These are phyloP conservation scores for Betta splendens DNA, from an alignment of 2,797 vertebrate species.

Conservation along the genomic window DNA sequence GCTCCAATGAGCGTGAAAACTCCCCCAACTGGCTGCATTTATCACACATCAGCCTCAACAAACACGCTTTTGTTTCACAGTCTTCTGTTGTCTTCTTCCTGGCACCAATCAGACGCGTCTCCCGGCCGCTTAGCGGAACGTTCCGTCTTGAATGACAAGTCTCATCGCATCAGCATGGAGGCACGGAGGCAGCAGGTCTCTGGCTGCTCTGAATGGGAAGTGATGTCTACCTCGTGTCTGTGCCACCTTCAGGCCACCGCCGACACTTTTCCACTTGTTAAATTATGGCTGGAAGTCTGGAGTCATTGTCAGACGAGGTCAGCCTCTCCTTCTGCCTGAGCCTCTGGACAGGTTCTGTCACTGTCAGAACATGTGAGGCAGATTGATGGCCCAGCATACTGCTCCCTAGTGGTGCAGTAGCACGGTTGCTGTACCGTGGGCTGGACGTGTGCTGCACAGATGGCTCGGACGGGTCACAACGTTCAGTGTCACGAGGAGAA, in stretches of 20 bases:
- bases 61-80: conserved; percentile 69
- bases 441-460: conserved; percentile 56
- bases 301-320: conserved; percentile 41
- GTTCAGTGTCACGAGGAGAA: background rate
- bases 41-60: conserved; percentile 76
- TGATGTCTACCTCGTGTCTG: conserved; percentile 27
- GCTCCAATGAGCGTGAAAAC: conserved; percentile 79
- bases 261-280: conserved; percentile 6
- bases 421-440: conserved; percentile 47
- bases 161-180: conserved; percentile 30
- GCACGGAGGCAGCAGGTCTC: conserved; percentile 9
- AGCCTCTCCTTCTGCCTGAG: conserved; percentile 29
- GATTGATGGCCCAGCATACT: conserved; percentile 54
- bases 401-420: conserved; percentile 36
- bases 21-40: conserved; percentile 73
- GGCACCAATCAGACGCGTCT: conserved; percentile 30
- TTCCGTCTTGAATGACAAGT: conserved; percentile 48
- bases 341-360: conserved; percentile 46
- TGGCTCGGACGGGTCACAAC: conserved; percentile 52
- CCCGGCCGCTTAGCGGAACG: conserved; percentile 40
- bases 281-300: conserved; percentile 38
- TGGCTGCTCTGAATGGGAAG: conserved; percentile 8
- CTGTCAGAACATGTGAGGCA: conserved; percentile 31
- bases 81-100: conserved; percentile 26
- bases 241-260: conserved; percentile 37